phyloP scores from a whole-genome alignment of 2,113 vertebrate species.

The Tapirus terrestris region DNA sequence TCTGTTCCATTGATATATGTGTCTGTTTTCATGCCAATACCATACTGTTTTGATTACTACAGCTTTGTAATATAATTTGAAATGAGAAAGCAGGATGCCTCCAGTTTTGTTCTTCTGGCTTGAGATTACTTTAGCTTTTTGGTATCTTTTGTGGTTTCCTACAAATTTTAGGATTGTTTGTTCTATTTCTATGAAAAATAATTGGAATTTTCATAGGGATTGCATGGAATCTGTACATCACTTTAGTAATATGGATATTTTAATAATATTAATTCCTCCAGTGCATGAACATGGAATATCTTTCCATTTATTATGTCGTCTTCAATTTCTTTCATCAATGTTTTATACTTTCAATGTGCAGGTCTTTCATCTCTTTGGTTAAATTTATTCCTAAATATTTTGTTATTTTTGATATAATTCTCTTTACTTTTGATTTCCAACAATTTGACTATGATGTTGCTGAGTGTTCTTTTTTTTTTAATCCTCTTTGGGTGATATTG shows the following conservation, averaged over 20 bases:
- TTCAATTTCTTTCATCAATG: neutral
- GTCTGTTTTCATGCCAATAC: neutral
- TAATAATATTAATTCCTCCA: neutral
- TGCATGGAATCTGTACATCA: neutral
- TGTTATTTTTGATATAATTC: neutral
- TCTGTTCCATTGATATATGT: neutral
- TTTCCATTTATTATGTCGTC: neutral
- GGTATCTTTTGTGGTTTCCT: neutral
- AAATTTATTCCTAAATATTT: neutral
- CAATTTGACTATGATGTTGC: neutral
- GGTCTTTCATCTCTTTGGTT: neutral
- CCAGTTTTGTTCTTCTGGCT: neutral
- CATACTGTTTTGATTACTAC: neutral
- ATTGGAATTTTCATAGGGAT: neutral
- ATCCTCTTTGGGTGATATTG: neutral
- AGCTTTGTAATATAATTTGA: neutral
- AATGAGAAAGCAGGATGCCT: neutral
- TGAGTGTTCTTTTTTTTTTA: neutral
- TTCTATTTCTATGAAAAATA: neutral
- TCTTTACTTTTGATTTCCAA: neutral
- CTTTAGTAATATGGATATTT: neutral
- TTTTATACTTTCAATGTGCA: neutral
- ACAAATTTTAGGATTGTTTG: neutral
- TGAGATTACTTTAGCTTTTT: neutral
- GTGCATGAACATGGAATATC: no score